Evolutionary conservation across 2,888 invertebrate species (phyloP), one percentile per base, ranked within the genome.

Genomic region (Torymus aiolomorphi): DNA sequence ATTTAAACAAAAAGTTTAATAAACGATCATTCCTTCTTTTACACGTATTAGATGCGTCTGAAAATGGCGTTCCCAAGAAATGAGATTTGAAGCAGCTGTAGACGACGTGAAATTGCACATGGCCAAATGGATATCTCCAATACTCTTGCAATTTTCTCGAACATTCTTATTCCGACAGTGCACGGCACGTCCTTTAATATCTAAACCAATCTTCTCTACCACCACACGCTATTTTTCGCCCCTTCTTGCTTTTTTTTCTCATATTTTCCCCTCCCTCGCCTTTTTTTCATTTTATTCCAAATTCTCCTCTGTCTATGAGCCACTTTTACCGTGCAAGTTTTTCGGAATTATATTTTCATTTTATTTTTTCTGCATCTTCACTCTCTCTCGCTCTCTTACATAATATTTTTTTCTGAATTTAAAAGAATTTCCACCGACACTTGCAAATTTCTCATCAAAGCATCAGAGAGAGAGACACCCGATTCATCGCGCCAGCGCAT

Each of bases 171-270:
- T 80, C 74, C 73, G 65, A 61, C 14, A 12, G 65, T 65, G 80
- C 66, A 62, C 74, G 65, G 75, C 73, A 59, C 82, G 82, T 84
- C 82, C 85, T 86, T 85, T 84, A 85, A 86, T 85, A 84, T 83
- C 83, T 79, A 80, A 83, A 83, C 82, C 84, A 85, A 86, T 87
- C 79, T 83, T 82, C 83, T 69, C 72, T 78, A 69, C 78, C 76
- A 59, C 63, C 76, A 59, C 63, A 31, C 75, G 76, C 56, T 71
- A 18, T 42, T 42, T 42, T 42, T 10, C 5, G 51, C 76, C n/a
- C 84, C 84, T 86, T 85, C 84, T 84, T 84, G 66, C 63, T 71
- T 66, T 75, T 14, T 18, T 16, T 62, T 63, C 49, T 42, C 52
- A 42, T 62, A 59, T 52, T 69, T 42, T 31, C 59, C 14, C 14